Base-by-base conservation (phyloP, 2,888 invertebrate genomes). In the Hirtodrosophila trivittata region DNA sequence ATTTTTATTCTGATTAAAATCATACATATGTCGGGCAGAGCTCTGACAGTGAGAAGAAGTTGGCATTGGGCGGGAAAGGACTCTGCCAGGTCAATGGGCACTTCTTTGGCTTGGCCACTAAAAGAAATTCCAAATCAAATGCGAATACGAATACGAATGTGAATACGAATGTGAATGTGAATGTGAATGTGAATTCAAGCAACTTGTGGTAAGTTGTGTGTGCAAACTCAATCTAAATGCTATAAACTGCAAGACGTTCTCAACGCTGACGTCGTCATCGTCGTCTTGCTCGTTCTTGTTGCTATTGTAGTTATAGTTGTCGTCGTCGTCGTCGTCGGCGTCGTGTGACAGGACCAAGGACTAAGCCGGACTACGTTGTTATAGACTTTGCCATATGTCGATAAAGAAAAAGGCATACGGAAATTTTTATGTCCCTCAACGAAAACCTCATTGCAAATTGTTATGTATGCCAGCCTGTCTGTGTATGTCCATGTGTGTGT, bases 391-490 rank as follows among this genome's bases (percentile, higher is more conserved):
- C 56, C 60, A 59, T 51, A 76, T 69, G 84, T 80, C 82, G 82
- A 80, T 83, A 78, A 57, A 49, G 21, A 41, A 60, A 56, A 75
- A 59, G 70, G 64, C 70, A 70, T 73, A 86, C 75, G 78, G 83
- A 81, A 85, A 81, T 88, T 86, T 86, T 72, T 78, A 87, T 81
- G 88, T 87, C 77, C 85, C 75, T 81, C 76, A 82, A 73, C 86
- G 71, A 75, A 77, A 77, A 77, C 77, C 81, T 72, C 66, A 84
- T 84, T 84, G 81, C 75, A 86, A 76, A 68, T 72, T 76, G 72
- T 75, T 72, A 58, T 71, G 69, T 74, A 57, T 46, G 52, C 52
- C 13, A 43, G 7, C 13, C 28, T 16, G 30, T 14, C 1, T 16
- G 35, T 14, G 14, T 33, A 16, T 46, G 13, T 35, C 33, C 37